Evolutionary conservation across 1,140 invertebrate genomes (phyloP).

Genomic region (Orchesella cincta): DNA sequence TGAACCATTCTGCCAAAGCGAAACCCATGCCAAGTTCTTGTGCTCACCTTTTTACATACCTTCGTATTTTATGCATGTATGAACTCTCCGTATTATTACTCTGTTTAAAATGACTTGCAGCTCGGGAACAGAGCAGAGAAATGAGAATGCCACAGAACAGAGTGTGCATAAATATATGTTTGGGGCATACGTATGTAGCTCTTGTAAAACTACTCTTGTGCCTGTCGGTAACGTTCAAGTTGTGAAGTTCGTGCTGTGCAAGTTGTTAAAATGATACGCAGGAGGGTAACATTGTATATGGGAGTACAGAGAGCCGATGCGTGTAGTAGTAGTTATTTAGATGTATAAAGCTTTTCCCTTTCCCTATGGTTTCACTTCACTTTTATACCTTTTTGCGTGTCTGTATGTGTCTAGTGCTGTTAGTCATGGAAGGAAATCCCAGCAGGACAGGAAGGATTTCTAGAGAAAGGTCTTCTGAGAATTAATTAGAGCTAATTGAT

Average conservation of each 20-base stretch:
- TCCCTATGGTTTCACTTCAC: background rate
- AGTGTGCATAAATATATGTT: background rate
- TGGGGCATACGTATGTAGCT: background rate
- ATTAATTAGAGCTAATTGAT: conserved; percentile 52
- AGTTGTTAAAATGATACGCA: background rate
- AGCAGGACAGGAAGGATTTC: conserved; percentile 27
- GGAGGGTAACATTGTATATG: background rate
- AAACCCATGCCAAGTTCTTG: background rate
- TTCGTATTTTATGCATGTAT: conserved; percentile 15
- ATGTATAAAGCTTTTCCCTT: background rate
- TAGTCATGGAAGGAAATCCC: conserved; percentile 25
- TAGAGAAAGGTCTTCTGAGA: conserved; percentile 41
- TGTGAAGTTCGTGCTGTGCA: conserved; percentile 13
- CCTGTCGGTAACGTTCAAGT: too few species aligned
- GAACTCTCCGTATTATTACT: background rate
- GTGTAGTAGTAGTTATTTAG: background rate
- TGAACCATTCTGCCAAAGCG: background rate
- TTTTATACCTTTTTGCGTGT: background rate
- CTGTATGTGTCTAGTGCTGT: background rate
- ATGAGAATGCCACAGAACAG: too few species aligned
- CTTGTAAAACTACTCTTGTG: too few species aligned
- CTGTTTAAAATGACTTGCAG: background rate
- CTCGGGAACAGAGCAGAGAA: too few species aligned
- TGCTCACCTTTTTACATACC: conserved; percentile 14
- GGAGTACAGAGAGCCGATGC: background rate